Evolutionary conservation across 2,888 invertebrate species (phyloP), one percentile per base, ranked within the genome.

Genomic region (Leptinotarsa tumamoca): DNA sequence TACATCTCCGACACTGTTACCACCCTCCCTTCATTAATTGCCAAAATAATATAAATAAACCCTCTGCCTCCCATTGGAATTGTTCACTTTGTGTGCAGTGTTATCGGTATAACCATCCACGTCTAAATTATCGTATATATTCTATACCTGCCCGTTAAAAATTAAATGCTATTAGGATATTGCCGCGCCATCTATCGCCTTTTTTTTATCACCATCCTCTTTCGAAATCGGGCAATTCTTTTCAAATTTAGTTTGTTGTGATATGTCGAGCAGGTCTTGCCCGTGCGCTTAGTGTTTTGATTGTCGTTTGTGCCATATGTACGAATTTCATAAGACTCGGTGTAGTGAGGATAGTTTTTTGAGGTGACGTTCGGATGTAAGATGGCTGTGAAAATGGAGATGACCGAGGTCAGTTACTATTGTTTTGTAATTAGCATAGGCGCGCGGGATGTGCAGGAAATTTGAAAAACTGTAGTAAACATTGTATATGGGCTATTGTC

Each of bases 401-500:
- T 84, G 67, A 75, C 78, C 79, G 83, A 85, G 85, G 86, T 86
- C 80, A 81, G 85, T 85, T 76, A 63, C 5, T 43, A 23, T 13
- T 23, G 14, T 74, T 82, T 83, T 23, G 15, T 58, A 4, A 7
- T 21, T 23, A 15, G 68, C 52, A 72, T 3, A 13, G 50, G 21
- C 50, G 43, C n/a, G 63, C 49, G 15, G 21, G 23, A 0, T 52
- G 50, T 2, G 4, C 21, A 58, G 13, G 5, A 43, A 10, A 10
- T 10, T 10, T 3, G 0, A 10, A 43, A 43, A 43, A 43, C 2
- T 43, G 43, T 43, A 10, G 43, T 43, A 43, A 43, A 43, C 10
- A 10, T 43, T 43, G 43, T 43, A 10, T 43, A 10, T 10, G 7
- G 10, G 10, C 10, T 10, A 43, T 43, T 43, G 43, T 43, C 10